Evolutionary conservation across 2,113 vertebrate species (phyloP).

Genomic region (Varanus salvator): DNA sequence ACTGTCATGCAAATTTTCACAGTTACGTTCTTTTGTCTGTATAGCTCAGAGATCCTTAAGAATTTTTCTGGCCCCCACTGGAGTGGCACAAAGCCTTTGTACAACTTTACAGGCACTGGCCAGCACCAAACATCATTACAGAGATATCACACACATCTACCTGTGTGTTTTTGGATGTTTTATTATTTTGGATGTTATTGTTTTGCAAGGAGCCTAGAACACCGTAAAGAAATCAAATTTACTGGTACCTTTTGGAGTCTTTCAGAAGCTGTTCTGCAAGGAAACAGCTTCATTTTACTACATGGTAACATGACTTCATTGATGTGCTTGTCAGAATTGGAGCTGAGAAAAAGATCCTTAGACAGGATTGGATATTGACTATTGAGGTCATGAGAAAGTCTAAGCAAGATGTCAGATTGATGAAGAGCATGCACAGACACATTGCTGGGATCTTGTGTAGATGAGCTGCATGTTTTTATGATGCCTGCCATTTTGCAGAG

Average conservation of each 20-base stretch:
- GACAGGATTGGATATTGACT: constrained; percentile 23
- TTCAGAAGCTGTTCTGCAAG: constrained; percentile 5
- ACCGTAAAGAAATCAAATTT: constrained; percentile 17
- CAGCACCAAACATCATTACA: not conserved
- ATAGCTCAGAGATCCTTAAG: not conserved
- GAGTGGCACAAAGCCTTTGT: not conserved
- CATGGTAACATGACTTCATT: not conserved
- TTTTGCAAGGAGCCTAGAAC: not conserved
- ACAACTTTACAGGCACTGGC: not conserved
- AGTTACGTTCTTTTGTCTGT: not conserved
- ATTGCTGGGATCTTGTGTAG: not conserved
- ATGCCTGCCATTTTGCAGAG: constrained; percentile 7
- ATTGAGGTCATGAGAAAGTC: not conserved
- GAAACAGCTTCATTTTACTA: constrained; percentile 13
- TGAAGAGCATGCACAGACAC: constrained; percentile 12
- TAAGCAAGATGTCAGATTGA: constrained; percentile 18
- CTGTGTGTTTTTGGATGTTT: constrained; percentile 5
- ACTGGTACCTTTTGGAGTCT: constrained; percentile 5
- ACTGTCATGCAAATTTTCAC: not conserved
- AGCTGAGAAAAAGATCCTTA: not conserved
- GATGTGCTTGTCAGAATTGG: not conserved
- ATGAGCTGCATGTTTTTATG: constrained; percentile 16
- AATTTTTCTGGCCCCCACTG: not conserved
- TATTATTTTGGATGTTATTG: constrained; percentile 11
- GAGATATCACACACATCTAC: not conserved